Conservation (phyloP, 2,797 vertebrate species). For the Oreortyx pictus region DNA sequence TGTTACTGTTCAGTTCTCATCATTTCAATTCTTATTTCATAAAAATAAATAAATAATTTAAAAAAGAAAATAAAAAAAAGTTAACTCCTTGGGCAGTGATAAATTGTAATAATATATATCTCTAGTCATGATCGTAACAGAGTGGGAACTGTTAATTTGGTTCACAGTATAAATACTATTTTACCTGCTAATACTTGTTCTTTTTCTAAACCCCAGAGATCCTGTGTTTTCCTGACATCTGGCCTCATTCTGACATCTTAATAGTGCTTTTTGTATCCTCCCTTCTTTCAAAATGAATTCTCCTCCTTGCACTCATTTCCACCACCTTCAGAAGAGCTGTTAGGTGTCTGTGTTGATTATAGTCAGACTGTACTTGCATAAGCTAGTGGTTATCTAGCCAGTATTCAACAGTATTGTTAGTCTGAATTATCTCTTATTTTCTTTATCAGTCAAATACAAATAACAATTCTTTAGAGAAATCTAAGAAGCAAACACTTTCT, state of each 20-base stretch:
- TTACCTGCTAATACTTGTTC: not conserved
- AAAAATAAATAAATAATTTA: too few relatives aligned
- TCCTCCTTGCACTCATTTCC: not conserved
- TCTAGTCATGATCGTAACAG: not conserved
- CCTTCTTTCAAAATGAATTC: not conserved
- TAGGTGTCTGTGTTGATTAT: not conserved
- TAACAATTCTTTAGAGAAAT: conserved; percentile 23
- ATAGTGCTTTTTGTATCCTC: not conserved
- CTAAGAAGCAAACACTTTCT: not conserved
- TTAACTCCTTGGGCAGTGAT: not conserved
- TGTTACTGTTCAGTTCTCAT: not conserved
- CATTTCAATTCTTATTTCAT: not conserved
- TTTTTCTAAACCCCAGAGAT: not conserved
- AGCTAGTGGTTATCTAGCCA: not conserved
- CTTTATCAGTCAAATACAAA: not conserved
- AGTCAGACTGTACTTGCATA: conserved; percentile 12
- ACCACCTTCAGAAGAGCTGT: not conserved
- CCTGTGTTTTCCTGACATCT: not conserved
- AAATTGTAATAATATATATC: not conserved
- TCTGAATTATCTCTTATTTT: conserved; percentile 25
- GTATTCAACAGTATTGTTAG: not conserved
- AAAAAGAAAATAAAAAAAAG: too few relatives aligned
- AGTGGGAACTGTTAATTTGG: not conserved
- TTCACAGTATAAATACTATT: not conserved
- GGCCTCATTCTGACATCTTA: not conserved